phyloP scores from a whole-genome alignment of 2,888 invertebrate species.

The Hyposoter didymator region DNA sequence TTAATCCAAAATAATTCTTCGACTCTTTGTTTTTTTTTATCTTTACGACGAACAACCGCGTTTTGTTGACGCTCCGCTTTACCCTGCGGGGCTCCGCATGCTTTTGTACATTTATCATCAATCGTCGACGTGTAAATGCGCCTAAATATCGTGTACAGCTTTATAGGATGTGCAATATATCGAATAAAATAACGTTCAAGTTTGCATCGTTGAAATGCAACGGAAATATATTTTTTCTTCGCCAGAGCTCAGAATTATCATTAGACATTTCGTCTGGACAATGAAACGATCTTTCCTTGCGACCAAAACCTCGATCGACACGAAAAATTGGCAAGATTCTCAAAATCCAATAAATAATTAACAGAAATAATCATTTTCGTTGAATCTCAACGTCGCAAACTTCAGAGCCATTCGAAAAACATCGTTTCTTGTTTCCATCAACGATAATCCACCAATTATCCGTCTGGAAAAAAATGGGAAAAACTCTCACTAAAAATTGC shows the following conservation, averaged over 20 bases:
- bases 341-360: no score
- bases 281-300: no score
- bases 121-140: constrained; percentile 57
- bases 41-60: neutral
- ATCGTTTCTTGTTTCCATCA: neutral
- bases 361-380: no score
- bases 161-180: constrained; percentile 48
- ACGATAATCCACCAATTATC: neutral
- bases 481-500: neutral
- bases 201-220: neutral
- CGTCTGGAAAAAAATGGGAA: neutral
- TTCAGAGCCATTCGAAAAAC: neutral
- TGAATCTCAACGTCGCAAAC: no score
- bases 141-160: constrained; percentile 52
- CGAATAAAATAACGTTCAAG: neutral
- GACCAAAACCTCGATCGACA: no score
- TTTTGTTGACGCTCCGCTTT: constrained; percentile 1
- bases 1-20: constrained; percentile 2
- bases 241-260: no score
- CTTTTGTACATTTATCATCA: constrained; percentile 36
- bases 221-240: no score
- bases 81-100: constrained; percentile 3
- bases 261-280: no score
- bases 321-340: no score
- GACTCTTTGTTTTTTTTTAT: neutral